These are phyloP conservation scores for Bryconaethiops microstoma DNA, from an alignment of 2,797 vertebrate species.

Conservation along the genomic window DNA sequence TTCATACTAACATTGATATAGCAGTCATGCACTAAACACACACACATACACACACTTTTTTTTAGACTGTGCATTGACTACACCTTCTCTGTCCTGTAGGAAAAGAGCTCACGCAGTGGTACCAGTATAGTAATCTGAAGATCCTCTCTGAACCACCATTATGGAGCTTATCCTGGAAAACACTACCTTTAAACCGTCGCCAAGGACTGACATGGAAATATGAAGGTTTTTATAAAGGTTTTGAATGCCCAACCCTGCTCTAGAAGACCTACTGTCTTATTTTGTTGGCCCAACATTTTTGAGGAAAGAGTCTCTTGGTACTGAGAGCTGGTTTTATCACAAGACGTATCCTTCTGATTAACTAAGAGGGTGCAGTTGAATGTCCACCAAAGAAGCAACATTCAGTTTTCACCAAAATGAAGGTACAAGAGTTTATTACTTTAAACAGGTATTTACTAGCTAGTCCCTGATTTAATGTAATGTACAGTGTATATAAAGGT, in stretches of 20 bases:
- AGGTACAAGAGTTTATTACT: background rate
- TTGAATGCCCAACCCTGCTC: conserved; percentile 1
- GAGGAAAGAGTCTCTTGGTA: background rate
- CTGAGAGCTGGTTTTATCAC: background rate
- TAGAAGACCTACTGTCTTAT: background rate
- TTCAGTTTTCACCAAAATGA: background rate
- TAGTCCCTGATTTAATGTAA: background rate
- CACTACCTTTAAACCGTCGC: conserved; percentile 2
- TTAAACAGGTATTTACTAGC: background rate
- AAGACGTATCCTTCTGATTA: background rate
- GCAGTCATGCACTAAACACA: background rate
- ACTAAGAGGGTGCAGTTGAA: background rate
- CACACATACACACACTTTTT: background rate
- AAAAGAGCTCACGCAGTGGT: conserved; percentile 87
- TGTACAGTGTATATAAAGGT: conserved; percentile 40
- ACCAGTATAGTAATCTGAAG: conserved; percentile 62
- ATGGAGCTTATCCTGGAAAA: conserved; percentile 9
- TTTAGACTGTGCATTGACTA: conserved; percentile 19
- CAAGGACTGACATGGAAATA: conserved; percentile 8
- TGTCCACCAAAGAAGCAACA: background rate
- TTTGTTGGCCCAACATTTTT: background rate
- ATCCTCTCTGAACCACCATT: background rate
- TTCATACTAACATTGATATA: too few species aligned
- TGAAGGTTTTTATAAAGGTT: conserved; percentile 12
- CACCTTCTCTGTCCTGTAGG: conserved; percentile 76